A percentile compares a stretch with the other conserved stretches of the same genome.
Evolutionary conservation across 2,888 invertebrate genomes (phyloP).

Genomic region (Chydorus sphaericus): DNA sequence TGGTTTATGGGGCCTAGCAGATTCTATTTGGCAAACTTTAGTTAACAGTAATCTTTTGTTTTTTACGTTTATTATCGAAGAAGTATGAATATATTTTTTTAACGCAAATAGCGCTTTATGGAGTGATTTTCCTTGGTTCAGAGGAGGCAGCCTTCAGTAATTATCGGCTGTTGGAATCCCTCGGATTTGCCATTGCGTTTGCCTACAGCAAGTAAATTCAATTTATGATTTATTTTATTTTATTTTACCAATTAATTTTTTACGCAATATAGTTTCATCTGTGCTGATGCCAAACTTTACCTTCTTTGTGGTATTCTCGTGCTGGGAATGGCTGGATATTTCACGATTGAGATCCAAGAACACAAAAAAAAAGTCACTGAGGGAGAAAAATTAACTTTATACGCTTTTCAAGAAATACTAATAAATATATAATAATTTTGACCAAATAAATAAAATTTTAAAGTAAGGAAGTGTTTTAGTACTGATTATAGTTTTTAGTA

Average conservation of each 20-base stretch:
- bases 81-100: too few relatives aligned
- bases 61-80: too few relatives aligned
- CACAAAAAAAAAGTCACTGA: slow-evolving; percentile 52
- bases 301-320: slow-evolving; percentile 48
- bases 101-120: slow-evolving; percentile 69
- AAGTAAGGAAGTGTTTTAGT: too few relatives aligned
- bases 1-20: slow-evolving; percentile 85
- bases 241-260: too few relatives aligned
- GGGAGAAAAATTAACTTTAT: too few relatives aligned
- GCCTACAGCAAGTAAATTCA: too few relatives aligned
- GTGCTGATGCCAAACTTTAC: slow-evolving; percentile 54
- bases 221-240: too few relatives aligned
- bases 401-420: too few relatives aligned
- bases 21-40: slow-evolving; percentile 96
- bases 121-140: slow-evolving; percentile 65
- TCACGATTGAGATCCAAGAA: slow-evolving; percentile 39
- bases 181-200: slow-evolving; percentile 76
- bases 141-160: slow-evolving; percentile 86
- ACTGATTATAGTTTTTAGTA: too few relatives aligned
- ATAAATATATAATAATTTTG: too few relatives aligned
- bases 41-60: slow-evolving; percentile 12
- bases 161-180: slow-evolving; percentile 80
- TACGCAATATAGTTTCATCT: slow-evolving; percentile 61
- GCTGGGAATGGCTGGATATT: slow-evolving; percentile 59
- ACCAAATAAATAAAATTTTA: too few relatives aligned